A percentile compares a stretch with the other conserved stretches of the same genome.
phyloP scores from a whole-genome alignment of 2,888 invertebrate genomes.

The Zelleria hepariella region DNA sequence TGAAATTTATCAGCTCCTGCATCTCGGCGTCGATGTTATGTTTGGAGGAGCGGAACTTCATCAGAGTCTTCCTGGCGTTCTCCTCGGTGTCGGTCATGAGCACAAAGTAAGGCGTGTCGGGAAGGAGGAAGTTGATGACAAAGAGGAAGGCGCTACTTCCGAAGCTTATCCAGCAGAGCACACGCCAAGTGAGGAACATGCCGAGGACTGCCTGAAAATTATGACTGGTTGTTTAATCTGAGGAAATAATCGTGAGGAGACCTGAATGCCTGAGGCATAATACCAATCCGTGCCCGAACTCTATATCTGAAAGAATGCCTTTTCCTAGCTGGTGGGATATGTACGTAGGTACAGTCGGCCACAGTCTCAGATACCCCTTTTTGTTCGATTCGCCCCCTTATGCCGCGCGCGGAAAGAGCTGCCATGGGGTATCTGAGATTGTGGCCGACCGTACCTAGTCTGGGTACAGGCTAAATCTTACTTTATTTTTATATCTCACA shows the following conservation, averaged over 20 bases:
- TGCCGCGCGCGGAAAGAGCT: too few species aligned
- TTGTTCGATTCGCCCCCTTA: too few species aligned
- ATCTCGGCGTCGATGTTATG: constrained; percentile 33
- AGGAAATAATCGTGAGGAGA: not conserved
- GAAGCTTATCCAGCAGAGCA: constrained; percentile 25
- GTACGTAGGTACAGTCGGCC: too few species aligned
- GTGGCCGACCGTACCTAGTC: too few species aligned
- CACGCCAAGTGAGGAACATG: constrained; percentile 29
- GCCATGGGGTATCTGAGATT: too few species aligned
- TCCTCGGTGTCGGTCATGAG: constrained; percentile 23
- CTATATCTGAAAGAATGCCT: too few species aligned
- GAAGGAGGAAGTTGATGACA: constrained; percentile 24
- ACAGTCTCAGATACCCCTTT: too few species aligned
- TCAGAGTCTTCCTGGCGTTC: constrained; percentile 20
- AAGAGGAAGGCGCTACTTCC: constrained; percentile 20
- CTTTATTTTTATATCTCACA: too few species aligned
- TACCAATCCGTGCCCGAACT: too few species aligned
- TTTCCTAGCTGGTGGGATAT: too few species aligned
- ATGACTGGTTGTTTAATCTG: not conserved
- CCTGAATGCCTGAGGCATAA: too few species aligned
- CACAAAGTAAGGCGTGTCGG: constrained; percentile 43
- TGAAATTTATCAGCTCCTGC: constrained; percentile 33
- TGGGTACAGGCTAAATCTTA: too few species aligned
- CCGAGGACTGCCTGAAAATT: constrained; percentile 9
- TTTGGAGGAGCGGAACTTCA: constrained; percentile 26